These are phyloP conservation scores for Caenorhabditis remanei DNA, from an alignment of 1,140 invertebrate species.

Conservation along the genomic window DNA sequence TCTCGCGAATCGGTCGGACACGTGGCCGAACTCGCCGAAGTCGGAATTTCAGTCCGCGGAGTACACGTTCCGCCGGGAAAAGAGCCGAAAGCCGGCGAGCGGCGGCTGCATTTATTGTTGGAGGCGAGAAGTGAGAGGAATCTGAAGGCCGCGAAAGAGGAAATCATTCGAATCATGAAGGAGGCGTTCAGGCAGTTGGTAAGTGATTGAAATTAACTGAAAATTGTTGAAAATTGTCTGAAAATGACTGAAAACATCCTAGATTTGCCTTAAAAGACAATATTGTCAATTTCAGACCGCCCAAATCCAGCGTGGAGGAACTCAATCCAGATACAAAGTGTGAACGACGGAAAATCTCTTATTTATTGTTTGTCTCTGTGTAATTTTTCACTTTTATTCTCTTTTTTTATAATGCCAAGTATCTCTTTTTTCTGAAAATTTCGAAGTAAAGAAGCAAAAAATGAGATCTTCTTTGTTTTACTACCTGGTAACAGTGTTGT, in stretches of 20 bases:
- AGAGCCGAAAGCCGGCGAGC: slow-evolving; percentile 86
- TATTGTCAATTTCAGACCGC: slow-evolving; percentile 31
- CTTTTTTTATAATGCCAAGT: no score
- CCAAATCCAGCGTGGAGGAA: slow-evolving; percentile 45
- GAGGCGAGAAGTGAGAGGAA: slow-evolving; percentile 96
- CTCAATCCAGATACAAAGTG: slow-evolving; percentile 46
- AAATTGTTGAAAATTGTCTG: background rate
- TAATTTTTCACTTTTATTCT: no score
- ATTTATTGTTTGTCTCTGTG: no score
- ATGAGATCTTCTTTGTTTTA: no score
- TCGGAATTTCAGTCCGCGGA: slow-evolving; percentile 97
- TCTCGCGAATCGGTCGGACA: slow-evolving; percentile 97
- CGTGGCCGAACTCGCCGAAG: slow-evolving; percentile 98
- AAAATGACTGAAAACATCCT: background rate
- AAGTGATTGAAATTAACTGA: background rate
- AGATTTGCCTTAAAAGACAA: no score
- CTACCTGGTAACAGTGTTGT: no score
- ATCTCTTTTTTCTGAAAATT: no score
- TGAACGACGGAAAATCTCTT: background rate
- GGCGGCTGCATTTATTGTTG: slow-evolving; percentile 97
- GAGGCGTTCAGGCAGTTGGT: slow-evolving; percentile 82
- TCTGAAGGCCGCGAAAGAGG: slow-evolving; percentile 96
- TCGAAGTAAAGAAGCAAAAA: no score
- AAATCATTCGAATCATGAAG: slow-evolving; percentile 96
- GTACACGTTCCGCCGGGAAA: slow-evolving; percentile 90